Evolutionary conservation across 2,797 vertebrate genomes (phyloP).

Genomic region (Anguilla obscura): DNA sequence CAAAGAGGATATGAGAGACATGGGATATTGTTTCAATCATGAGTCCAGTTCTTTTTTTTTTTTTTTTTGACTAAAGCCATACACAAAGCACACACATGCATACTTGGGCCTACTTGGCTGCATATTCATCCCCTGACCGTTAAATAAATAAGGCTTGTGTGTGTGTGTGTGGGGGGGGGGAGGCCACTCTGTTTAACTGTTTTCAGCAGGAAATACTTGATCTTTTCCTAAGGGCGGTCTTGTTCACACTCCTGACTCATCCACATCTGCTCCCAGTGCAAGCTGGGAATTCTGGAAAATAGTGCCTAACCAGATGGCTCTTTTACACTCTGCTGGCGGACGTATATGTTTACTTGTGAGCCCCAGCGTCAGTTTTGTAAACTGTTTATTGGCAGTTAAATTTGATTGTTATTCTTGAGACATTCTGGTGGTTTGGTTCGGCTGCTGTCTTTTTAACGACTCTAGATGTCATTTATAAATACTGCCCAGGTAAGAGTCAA

Average conservation of each 20-base stretch:
- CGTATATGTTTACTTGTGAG: neutral
- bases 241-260: constrained; percentile 28
- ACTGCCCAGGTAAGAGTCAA: neutral
- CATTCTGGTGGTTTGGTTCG: neutral
- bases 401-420: constrained; percentile 10
- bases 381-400: constrained; percentile 14
- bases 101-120: constrained; percentile 14
- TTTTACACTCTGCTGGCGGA: neutral
- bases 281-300: constrained; percentile 21
- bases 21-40: neutral
- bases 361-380: neutral
- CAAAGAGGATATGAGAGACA: neutral
- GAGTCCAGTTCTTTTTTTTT: neutral
- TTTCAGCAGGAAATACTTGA: constrained; percentile 28
- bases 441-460: neutral
- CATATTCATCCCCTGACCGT: constrained; percentile 16
- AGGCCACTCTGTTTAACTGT: neutral
- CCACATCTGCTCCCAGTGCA: constrained; percentile 30
- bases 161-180: neutral
- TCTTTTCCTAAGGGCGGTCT: constrained; percentile 31
- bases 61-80: neutral
- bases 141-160: constrained; percentile 21
- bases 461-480: neutral
- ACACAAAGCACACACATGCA: constrained; percentile 6
- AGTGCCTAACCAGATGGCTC: constrained; percentile 22